Evolutionary conservation across 2,888 invertebrate genomes (phyloP).

Genomic region (Malachius bipustulatus): DNA sequence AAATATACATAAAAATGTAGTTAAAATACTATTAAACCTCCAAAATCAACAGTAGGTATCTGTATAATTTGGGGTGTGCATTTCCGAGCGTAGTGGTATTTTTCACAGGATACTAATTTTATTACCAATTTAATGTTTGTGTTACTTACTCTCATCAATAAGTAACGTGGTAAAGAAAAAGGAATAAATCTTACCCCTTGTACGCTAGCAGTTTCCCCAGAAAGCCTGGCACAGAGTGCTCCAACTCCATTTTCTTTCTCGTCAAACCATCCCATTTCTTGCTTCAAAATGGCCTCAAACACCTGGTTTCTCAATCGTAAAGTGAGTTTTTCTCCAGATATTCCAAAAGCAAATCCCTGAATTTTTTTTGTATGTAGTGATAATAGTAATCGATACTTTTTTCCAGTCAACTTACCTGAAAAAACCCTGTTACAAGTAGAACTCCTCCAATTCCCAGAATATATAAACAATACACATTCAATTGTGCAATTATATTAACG

Average conservation of each 20-base stretch:
- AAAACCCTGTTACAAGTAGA: constrained; percentile 51
- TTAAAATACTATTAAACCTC: too few species aligned
- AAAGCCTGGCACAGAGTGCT: constrained; percentile 59
- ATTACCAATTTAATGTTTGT: too few species aligned
- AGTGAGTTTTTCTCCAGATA: constrained; percentile 71
- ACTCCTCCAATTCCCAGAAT: constrained; percentile 42
- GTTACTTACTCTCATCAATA: too few species aligned
- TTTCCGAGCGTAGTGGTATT: too few species aligned
- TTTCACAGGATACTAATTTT: too few species aligned
- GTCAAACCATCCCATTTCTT: constrained; percentile 68
- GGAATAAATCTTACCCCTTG: constrained; percentile 74
- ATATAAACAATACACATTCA: constrained; percentile 38
- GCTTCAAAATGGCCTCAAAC: too few species aligned
- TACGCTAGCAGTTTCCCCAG: constrained; percentile 65
- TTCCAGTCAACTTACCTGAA: constrained; percentile 40
- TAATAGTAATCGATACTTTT: too few species aligned
- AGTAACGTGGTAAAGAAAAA: too few species aligned
- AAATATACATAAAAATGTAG: too few species aligned
- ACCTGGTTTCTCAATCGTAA: constrained; percentile 53
- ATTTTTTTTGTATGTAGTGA: too few species aligned
- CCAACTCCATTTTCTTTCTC: constrained; percentile 61
- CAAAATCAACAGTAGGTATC: too few species aligned
- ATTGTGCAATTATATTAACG: constrained; percentile 43
- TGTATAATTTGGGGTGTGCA: too few species aligned
- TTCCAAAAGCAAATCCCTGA: constrained; percentile 47